Percentiles rank a stretch among this genome's conserved stretches.
Evolutionary conservation across 2,888 invertebrate genomes (phyloP).

Genomic region (Holacanthella duospinosa): DNA sequence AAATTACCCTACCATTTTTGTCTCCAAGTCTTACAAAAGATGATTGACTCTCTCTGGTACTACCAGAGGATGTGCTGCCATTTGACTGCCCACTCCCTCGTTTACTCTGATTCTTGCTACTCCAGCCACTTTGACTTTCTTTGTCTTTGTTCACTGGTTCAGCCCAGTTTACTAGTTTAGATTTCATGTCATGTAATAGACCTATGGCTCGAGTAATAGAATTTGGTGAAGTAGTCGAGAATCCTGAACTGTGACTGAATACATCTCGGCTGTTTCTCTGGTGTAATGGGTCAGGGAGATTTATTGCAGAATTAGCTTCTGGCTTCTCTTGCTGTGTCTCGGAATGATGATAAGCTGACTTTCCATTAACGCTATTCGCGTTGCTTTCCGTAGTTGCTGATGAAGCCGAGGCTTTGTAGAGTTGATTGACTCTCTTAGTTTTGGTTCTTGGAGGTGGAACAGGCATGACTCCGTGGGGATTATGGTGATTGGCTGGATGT

Average conservation of each 20-base stretch:
- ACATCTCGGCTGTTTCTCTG: too few species aligned
- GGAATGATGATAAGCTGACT: neutral
- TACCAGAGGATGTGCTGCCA: neutral
- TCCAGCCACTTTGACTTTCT: neutral
- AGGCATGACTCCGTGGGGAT: constrained; percentile 11
- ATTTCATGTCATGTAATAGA: constrained; percentile 34
- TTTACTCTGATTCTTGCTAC: neutral
- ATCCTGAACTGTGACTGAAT: neutral
- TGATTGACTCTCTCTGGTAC: neutral
- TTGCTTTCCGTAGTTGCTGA: neutral
- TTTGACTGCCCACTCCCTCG: neutral
- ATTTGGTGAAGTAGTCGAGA: constrained; percentile 29
- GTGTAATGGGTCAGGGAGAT: too few species aligned
- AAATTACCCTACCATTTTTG: neutral
- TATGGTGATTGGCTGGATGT: neutral
- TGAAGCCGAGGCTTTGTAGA: neutral
- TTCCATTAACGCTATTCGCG: neutral
- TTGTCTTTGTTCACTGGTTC: constrained; percentile 23
- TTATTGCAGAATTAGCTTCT: neutral
- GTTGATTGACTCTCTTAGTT: constrained; percentile 4
- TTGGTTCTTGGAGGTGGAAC: constrained; percentile 34
- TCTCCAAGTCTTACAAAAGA: neutral
- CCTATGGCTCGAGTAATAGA: constrained; percentile 33
- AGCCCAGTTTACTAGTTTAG: constrained; percentile 30
- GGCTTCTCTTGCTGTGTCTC: neutral